A percentile compares a stretch with the other conserved stretches of the same genome.
Conservation (phyloP, 2,888 invertebrate species). For the Tinea trinotella region DNA sequence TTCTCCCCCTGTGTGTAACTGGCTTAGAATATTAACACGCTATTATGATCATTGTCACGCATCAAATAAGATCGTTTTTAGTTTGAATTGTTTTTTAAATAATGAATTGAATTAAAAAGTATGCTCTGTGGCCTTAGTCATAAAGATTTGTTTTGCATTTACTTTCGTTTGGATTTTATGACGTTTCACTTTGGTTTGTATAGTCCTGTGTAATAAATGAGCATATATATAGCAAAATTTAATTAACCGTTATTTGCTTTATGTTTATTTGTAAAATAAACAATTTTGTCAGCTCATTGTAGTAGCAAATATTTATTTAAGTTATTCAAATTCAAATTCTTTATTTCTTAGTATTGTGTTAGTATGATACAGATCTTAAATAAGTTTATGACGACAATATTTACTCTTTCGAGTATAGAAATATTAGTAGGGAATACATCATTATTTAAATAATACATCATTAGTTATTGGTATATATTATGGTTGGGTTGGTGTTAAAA, state of each 20-base stretch:
- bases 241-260: neutral
- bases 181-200: no score
- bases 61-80: neutral
- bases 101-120: neutral
- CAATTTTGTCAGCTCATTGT: neutral
- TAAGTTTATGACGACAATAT: no score
- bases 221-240: neutral
- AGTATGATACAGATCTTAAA: no score
- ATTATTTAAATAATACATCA: no score
- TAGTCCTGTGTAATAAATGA: neutral
- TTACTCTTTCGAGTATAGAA: no score
- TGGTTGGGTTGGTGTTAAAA: no score
- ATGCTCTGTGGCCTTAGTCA: neutral
- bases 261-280: neutral
- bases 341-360: no score
- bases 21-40: neutral
- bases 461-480: no score
- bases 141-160: neutral
- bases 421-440: no score
- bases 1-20: slow-evolving; percentile 29
- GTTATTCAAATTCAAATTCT: no score
- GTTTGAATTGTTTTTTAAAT: neutral
- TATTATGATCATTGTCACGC: neutral
- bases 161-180: no score
- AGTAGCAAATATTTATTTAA: no score